Evolutionary conservation across 2,113 vertebrate genomes (phyloP), one percentile per base, ranked within the genome.

Genomic region (Sardina pilchardus): DNA sequence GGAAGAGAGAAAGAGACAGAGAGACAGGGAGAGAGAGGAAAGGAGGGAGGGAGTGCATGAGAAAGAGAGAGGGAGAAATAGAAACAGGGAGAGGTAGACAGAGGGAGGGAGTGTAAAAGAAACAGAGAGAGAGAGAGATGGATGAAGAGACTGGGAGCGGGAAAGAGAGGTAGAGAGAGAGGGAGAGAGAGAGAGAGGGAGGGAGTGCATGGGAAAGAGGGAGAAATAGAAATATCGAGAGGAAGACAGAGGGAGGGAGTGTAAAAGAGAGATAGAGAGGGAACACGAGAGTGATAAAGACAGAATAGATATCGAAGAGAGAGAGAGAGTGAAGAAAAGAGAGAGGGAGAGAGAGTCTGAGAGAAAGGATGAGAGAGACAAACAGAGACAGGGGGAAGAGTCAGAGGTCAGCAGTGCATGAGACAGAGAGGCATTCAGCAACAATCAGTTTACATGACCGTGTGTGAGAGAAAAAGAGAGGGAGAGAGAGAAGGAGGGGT

Each of bases 171-270:
- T 14, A 14, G 53, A 16, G 53, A 56, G 10, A 56, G 50, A 56
- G 2, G 14, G 21, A 56, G 16, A 56, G 10, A 56, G 53, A 14
- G 21, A 53, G 17, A 83, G 30, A 3, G 26, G 10, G 6, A 45
- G 44, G 10, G 44, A 12, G 48, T 50, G 48, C 2, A 48, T 85
- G 83, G 50, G 84, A 48, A n/a, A 44, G 84, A 84, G 71, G 30
- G 3, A 67, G 7, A 26, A 12, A 67, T 5, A 59, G 53, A 24
- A 8, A 24, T 4, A 24, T 4, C 10, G 44, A 7, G 44, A 1
- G 44, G 4, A 4, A 44, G 44, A 44, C 4, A 85, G 84, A 85
- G 88, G 88, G 83, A 88, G 19, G 84, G 45, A 82, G n/a, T 82
- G 87, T 17, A 44, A 42, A 44, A 43, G 59, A 30, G 63, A 75